Evolutionary conservation across 2,113 vertebrate genomes (phyloP).

Genomic region (Pyrgilauda ruficollis): DNA sequence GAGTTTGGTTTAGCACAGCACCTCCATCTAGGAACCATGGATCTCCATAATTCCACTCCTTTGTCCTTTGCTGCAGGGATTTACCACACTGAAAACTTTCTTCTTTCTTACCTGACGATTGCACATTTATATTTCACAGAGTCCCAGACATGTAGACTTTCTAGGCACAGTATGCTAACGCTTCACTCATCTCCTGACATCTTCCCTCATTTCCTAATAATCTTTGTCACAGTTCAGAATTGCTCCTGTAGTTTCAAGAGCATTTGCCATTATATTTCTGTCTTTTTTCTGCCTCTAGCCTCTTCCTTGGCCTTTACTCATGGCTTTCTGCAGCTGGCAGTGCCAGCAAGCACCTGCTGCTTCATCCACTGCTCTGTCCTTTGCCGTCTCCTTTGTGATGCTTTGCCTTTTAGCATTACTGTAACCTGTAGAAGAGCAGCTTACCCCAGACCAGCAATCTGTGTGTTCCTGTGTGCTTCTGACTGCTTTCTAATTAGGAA

Average conservation of each 20-base stretch:
- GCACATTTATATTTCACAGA: not conserved
- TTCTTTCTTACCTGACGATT: not conserved
- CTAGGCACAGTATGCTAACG: not conserved
- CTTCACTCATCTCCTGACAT: not conserved
- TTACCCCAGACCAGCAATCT: not conserved
- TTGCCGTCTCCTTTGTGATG: not conserved
- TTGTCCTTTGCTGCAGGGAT: not conserved
- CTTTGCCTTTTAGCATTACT: not conserved
- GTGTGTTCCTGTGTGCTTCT: not conserved
- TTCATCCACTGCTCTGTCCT: not conserved
- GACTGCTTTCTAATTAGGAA: conserved; percentile 22
- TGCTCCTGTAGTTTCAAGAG: not conserved
- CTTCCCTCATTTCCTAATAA: not conserved
- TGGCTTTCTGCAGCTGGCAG: not conserved
- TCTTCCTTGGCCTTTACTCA: not conserved
- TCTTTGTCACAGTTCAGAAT: not conserved
- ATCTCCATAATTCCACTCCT: not conserved
- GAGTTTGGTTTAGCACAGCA: not conserved
- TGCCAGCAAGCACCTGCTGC: not conserved
- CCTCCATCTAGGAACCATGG: not conserved
- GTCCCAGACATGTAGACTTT: not conserved
- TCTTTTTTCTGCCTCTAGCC: not conserved
- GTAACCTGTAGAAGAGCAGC: not conserved
- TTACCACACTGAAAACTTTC: not conserved
- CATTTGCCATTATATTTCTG: not conserved